These are phyloP conservation scores for Dendrolimus kikuchii DNA, from an alignment of 1,140 invertebrate species.

Conservation along the genomic window DNA sequence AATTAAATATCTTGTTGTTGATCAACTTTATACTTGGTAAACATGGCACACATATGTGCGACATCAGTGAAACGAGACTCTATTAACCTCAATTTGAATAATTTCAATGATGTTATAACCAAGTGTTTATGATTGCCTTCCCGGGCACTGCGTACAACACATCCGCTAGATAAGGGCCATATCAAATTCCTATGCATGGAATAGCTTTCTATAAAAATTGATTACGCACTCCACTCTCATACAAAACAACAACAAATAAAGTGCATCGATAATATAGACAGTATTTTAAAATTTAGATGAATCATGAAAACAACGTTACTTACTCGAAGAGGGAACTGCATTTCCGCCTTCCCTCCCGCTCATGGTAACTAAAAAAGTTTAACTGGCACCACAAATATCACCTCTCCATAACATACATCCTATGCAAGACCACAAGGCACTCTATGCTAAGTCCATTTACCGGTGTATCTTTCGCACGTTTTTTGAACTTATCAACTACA, in stretches of 20 bases:
- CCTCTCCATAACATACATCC: constrained; percentile 58
- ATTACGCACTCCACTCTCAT: constrained; percentile 23
- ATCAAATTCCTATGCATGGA: constrained; percentile 38
- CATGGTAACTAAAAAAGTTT: constrained; percentile 57
- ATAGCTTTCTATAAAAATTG: constrained; percentile 26
- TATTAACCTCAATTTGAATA: constrained; percentile 69
- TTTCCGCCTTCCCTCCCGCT: constrained; percentile 67
- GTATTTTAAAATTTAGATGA: background rate
- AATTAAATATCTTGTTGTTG: constrained; percentile 50
- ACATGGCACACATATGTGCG: constrained; percentile 65
- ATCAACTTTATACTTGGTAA: constrained; percentile 43
- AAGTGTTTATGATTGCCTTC: constrained; percentile 55
- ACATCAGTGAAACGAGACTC: constrained; percentile 56
- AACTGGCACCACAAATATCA: constrained; percentile 62
- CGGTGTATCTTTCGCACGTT: constrained; percentile 25
- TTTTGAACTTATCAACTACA: constrained; percentile 39
- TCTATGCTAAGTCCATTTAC: constrained; percentile 38
- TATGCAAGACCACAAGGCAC: constrained; percentile 49
- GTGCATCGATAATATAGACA: constrained; percentile 1
- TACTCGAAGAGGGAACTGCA: constrained; percentile 68
- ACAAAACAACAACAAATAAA: constrained; percentile 9
- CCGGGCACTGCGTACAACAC: constrained; percentile 41
- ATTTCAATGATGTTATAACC: constrained; percentile 62
- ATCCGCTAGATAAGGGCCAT: constrained; percentile 58
- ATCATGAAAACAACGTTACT: constrained; percentile 23